phyloP scores from a whole-genome alignment of 2,113 vertebrate genomes.

The Ahaetulla prasina region DNA sequence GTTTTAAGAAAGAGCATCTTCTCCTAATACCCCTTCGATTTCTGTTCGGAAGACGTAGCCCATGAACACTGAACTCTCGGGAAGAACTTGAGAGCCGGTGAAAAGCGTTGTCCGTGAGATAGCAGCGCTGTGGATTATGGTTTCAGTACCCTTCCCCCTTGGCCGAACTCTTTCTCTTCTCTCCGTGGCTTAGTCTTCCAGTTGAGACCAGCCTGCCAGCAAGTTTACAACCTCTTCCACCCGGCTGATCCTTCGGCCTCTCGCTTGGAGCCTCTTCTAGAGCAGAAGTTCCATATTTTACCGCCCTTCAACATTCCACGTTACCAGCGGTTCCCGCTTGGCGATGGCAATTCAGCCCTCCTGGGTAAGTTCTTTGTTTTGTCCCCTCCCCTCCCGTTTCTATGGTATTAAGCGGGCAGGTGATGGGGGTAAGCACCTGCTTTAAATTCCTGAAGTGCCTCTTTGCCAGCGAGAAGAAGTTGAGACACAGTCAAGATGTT shows the following conservation, averaged over 20 bases:
- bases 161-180: background rate
- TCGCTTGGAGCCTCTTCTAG: constrained; percentile 91
- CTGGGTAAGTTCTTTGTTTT: constrained; percentile 69
- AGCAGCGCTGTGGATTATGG: background rate
- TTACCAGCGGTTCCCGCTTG: constrained; percentile 95
- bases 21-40: background rate
- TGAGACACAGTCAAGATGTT: background rate
- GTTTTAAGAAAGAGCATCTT: background rate
- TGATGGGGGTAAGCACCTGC: background rate
- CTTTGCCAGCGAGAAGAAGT: background rate
- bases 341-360: constrained; percentile 88
- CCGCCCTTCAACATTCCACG: constrained; percentile 88
- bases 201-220: constrained; percentile 92
- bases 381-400: background rate
- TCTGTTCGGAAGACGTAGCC: background rate
- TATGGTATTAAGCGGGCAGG: background rate
- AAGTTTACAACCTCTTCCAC: constrained; percentile 98
- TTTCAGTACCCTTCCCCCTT: background rate
- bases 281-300: constrained; percentile 88
- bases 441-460: background rate
- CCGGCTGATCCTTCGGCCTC: constrained; percentile 95
- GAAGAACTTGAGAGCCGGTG: background rate
- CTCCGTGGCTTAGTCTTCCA: constrained; percentile 67
- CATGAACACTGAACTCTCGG: background rate
- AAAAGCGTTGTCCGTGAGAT: background rate